Conservation (phyloP, 2,113 vertebrate species). For the Lepidiolamprologus cunningtoni region DNA sequence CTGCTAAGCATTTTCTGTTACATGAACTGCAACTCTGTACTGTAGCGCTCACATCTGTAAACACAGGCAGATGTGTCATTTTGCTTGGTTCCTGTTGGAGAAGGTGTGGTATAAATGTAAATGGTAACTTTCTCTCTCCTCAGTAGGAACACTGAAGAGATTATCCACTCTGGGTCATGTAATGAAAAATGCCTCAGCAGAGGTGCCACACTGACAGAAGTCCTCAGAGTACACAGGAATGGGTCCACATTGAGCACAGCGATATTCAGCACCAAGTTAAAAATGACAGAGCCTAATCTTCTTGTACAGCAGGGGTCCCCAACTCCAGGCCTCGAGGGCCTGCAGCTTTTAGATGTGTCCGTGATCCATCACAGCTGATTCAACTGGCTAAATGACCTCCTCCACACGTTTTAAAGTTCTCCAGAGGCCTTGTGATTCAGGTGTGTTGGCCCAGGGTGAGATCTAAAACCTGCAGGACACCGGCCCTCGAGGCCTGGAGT, state of each 20-base stretch:
- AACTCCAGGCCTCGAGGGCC: neutral
- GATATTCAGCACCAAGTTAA: neutral
- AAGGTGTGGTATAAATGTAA: neutral
- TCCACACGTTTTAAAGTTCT: accelerated
- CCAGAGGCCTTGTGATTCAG: neutral
- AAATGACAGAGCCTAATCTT: neutral
- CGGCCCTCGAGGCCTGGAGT: neutral
- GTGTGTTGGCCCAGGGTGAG: neutral
- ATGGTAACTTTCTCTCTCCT: neutral
- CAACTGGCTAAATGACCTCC: neutral
- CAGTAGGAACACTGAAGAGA: neutral
- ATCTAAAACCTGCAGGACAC: neutral
- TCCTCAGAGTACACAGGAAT: neutral
- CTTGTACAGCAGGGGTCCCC: neutral
- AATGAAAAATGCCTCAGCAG: neutral
- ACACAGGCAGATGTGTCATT: neutral
- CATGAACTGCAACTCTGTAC: neutral
- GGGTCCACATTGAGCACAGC: neutral
- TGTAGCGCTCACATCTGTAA: neutral
- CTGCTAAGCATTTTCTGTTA: neutral
- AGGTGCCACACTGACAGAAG: neutral
- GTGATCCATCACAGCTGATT: neutral
- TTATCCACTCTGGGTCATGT: neutral
- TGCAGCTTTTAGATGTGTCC: neutral
- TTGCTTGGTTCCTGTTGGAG: neutral